These are phyloP conservation scores for Sylvilagus floridanus DNA, from an alignment of 2,797 vertebrate genomes.

Conservation along the genomic window DNA sequence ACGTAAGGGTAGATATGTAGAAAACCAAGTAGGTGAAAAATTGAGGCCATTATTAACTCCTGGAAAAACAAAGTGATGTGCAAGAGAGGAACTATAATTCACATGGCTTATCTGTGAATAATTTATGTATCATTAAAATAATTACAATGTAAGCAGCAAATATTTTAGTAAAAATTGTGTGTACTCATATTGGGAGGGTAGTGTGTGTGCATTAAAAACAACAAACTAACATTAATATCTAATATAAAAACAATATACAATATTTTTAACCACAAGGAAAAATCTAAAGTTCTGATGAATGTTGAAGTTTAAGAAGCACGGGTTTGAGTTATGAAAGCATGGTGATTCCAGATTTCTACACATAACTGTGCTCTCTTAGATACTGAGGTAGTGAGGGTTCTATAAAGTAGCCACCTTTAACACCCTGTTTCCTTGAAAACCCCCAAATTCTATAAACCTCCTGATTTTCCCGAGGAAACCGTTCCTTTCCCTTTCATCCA, in stretches of 20 bases:
- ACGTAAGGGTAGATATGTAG: background rate
- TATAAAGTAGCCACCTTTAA: conserved; percentile 77
- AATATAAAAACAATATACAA: background rate
- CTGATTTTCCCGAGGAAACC: conserved; percentile 30
- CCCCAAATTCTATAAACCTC: conserved; percentile 58
- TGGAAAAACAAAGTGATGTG: background rate
- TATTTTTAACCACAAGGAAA: background rate
- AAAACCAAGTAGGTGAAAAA: background rate
- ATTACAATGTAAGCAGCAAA: background rate
- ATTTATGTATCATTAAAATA: background rate
- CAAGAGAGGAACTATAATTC: background rate
- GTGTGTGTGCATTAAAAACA: background rate
- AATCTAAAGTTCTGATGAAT: background rate
- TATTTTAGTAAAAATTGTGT: background rate
- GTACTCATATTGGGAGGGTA: background rate
- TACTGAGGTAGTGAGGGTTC: conserved; percentile 64
- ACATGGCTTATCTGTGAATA: background rate
- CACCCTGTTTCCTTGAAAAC: conserved; percentile 30
- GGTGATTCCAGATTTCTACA: conserved; percentile 72
- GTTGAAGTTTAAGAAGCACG: background rate
- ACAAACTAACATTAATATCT: too few species aligned
- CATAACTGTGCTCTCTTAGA: conserved; percentile 66
- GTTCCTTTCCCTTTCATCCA: conserved; percentile 49
- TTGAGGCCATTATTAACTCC: background rate
- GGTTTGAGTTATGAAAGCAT: conserved; percentile 63